These are phyloP conservation scores for Crenuchus spilurus DNA, from an alignment of 2,797 vertebrate species.

Conservation along the genomic window DNA sequence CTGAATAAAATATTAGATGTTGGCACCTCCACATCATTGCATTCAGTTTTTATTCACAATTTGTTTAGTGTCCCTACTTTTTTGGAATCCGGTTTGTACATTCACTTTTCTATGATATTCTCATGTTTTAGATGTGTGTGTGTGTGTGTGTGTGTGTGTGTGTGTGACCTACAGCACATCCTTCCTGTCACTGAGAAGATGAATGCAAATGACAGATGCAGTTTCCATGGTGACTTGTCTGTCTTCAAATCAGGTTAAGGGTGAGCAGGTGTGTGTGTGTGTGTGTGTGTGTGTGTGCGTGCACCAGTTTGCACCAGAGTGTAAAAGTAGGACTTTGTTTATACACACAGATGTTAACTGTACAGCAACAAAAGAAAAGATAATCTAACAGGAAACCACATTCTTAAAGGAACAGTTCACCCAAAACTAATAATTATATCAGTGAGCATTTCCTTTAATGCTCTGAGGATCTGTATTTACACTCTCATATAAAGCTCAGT, in stretches of 20 bases:
- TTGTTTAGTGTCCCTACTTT: too few species aligned
- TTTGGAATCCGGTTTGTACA: too few species aligned
- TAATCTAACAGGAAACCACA: too few species aligned
- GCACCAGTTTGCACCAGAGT: slow-evolving; percentile 26
- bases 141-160: slow-evolving; percentile 10
- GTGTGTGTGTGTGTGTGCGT: slow-evolving; percentile 49
- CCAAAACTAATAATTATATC: too few species aligned
- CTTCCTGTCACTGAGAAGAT: slow-evolving; percentile 38
- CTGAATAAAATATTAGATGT: too few species aligned
- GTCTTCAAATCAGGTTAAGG: slow-evolving; percentile 74
- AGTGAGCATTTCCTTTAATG: too few species aligned
- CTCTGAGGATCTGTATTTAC: too few species aligned
- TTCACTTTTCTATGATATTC: too few species aligned
- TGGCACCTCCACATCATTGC: too few species aligned
- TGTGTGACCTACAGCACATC: slow-evolving; percentile 27
- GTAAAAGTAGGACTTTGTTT: not conserved
- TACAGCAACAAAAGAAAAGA: not conserved
- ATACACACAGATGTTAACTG: not conserved
- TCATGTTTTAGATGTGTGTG: not conserved
- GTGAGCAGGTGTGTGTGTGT: slow-evolving; percentile 69
- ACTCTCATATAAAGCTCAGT: too few species aligned
- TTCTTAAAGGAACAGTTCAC: too few species aligned
- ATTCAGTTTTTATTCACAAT: too few species aligned
- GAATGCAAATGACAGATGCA: slow-evolving; percentile 71
- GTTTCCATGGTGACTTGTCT: slow-evolving; percentile 78